Conservation (phyloP, 2,888 invertebrate species). For the Hypomecis atomaria region DNA sequence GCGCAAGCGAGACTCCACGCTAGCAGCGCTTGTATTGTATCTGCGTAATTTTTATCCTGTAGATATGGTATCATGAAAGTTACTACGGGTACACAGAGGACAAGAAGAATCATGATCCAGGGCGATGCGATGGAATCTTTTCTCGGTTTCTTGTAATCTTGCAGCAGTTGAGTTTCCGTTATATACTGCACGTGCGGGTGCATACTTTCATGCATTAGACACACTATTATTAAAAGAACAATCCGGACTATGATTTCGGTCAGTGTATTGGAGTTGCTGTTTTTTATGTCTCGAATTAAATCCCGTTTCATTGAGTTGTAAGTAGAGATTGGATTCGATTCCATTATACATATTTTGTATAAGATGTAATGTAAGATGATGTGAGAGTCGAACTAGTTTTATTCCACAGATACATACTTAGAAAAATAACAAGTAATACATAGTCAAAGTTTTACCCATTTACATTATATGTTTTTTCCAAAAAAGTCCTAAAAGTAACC, state of each 20-base stretch:
- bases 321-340: conserved; percentile 4
- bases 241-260: conserved; percentile 56
- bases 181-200: conserved; percentile 89
- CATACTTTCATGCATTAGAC: conserved; percentile 81
- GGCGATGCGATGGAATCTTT: conserved; percentile 87
- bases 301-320: conserved; percentile 45
- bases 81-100: conserved; percentile 85
- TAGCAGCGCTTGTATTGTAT: conserved; percentile 65
- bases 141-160: conserved; percentile 88
- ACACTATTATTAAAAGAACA: conserved; percentile 51
- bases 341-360: conserved; percentile 7
- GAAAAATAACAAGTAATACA: too few species aligned
- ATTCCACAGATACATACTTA: too few species aligned
- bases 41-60: conserved; percentile 47
- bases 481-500: too few species aligned
- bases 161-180: conserved; percentile 89
- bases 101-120: conserved; percentile 85
- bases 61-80: conserved; percentile 74
- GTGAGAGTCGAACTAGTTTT: too few species aligned
- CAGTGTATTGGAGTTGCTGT: conserved; percentile 35
- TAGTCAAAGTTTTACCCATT: too few species aligned
- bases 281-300: conserved; percentile 42
- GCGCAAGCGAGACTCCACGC: conserved; percentile 86
- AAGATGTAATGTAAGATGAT: too few species aligned
- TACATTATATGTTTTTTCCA: too few species aligned